Percentiles rank a stretch among this genome's conserved stretches.
These are phyloP conservation scores for Microctonus brassicae DNA, from an alignment of 2,888 invertebrate species.

Conservation along the genomic window DNA sequence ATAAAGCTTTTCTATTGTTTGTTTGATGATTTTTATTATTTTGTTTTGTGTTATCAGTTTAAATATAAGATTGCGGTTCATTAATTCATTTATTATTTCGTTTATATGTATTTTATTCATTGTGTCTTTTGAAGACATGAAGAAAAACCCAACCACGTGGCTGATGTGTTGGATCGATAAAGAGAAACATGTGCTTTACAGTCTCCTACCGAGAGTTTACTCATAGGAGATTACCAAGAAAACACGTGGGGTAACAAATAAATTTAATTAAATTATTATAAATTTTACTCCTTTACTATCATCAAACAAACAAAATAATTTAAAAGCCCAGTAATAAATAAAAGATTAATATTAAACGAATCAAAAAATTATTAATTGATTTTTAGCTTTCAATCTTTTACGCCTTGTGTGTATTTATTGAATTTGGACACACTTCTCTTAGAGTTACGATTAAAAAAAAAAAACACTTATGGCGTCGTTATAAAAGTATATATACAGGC, in stretches of 20 bases:
- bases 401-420: neutral
- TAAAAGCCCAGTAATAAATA: too few species aligned
- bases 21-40: too few species aligned
- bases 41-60: too few species aligned
- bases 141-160: conserved; percentile 5
- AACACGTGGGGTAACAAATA: conserved; percentile 32
- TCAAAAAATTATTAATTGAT: too few species aligned
- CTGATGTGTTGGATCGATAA: neutral
- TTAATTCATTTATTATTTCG: neutral
- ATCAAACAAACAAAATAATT: too few species aligned
- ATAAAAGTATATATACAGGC: conserved; percentile 28
- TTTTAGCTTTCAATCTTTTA: too few species aligned
- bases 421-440: neutral
- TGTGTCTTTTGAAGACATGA: neutral
- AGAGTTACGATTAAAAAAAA: conserved; percentile 11
- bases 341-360: too few species aligned
- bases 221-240: conserved; percentile 45
- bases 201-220: conserved; percentile 65
- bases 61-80: too few species aligned
- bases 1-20: too few species aligned
- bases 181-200: conserved; percentile 65
- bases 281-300: neutral
- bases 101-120: neutral
- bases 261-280: neutral
- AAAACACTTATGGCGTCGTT: conserved; percentile 27